Percentiles rank a stretch among this genome's conserved stretches.
Conservation (phyloP, 1,140 invertebrate species). For the Halotydeus destructor region DNA sequence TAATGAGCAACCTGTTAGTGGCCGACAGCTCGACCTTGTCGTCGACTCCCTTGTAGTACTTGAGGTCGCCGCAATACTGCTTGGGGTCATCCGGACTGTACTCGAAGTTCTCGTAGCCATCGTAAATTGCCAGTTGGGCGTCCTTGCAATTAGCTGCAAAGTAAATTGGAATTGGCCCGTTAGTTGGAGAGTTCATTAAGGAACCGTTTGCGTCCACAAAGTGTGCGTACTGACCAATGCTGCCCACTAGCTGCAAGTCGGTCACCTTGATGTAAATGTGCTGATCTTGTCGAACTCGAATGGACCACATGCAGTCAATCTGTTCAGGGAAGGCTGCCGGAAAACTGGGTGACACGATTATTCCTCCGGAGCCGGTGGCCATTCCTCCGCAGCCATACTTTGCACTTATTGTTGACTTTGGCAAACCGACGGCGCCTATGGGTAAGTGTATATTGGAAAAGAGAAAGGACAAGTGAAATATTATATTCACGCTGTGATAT, state of each 20-base stretch:
- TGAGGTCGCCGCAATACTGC: conserved; percentile 21
- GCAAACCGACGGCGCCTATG: conserved; percentile 16
- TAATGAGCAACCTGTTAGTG: conserved; percentile 22
- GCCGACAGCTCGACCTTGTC: conserved; percentile 21
- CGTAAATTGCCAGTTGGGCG: conserved; percentile 21
- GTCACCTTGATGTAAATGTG: conserved; percentile 26
- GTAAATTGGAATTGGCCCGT: too few relatives aligned
- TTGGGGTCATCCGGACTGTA: conserved; percentile 16
- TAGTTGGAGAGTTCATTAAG: too few relatives aligned
- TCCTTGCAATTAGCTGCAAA: conserved; percentile 19
- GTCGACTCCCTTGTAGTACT: conserved; percentile 22
- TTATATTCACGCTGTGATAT: too few relatives aligned
- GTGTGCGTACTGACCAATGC: too few relatives aligned
- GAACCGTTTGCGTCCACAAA: too few relatives aligned
- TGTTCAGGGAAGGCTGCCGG: conserved; percentile 24
- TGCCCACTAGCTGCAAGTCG: conserved; percentile 24
- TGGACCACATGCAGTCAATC: conserved; percentile 28
- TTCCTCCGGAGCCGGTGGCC: conserved; percentile 24
- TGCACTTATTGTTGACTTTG: conserved; percentile 20
- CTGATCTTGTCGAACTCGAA: conserved; percentile 23
- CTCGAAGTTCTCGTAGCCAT: conserved; percentile 21
- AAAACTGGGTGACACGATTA: conserved; percentile 26
- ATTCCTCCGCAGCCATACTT: conserved; percentile 22
- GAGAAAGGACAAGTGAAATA: neutral
- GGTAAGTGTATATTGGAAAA: neutral